Base-by-base conservation (phyloP, 1,140 invertebrate genomes). In the Trichonephila clavipes region DNA sequence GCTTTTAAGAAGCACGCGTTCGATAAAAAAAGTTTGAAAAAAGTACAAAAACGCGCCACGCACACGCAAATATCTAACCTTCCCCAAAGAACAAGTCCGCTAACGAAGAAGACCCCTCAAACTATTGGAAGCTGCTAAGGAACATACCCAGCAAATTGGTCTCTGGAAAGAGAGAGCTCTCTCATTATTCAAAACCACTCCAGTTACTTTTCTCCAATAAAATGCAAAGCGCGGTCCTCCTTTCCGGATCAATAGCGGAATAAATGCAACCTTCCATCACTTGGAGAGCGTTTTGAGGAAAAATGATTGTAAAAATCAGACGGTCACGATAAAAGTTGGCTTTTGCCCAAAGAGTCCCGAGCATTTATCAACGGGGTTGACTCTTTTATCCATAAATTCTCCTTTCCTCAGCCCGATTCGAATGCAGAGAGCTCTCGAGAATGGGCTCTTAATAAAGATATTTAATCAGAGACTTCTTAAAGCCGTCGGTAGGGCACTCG, bases 191-290 rank as follows among this genome's bases (percentile, higher is more conserved):
- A 77, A 16, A 28, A 18, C 24, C 28, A 16, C 14, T 2, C 69
- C 14, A 77, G 24, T 77, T 24, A 77, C 28, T 77, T 77, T 77
- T 77, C 24, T 28, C 28, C 69, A 18, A 77, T 40, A 77, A 77
- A 40, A 77, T 77, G 69, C 69, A 77, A 77, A 77, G 28, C 24
- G 0, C 24, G 28, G 8, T 10, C 10, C 5, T 51, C 44, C 44
- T 51, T 51, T 51, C 8, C 44, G 24, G 28, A 77, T 77, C 69
- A 28, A 77, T 77, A 19, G 24, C 24, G 24, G 28, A 77, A 77
- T 77, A 40, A 77, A 77, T 14, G 69, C 28, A 77, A 77, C 69
- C 28, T 77, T 77, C 69, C 69, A 28, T 34, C 69, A 77, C 28
- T 77, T 77, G 14, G 12, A n/a, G 18, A 40, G 28, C n/a, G 4